These are phyloP conservation scores for Styela plicata DNA, from an alignment of 23 tunicate species.

Conservation along the genomic window DNA sequence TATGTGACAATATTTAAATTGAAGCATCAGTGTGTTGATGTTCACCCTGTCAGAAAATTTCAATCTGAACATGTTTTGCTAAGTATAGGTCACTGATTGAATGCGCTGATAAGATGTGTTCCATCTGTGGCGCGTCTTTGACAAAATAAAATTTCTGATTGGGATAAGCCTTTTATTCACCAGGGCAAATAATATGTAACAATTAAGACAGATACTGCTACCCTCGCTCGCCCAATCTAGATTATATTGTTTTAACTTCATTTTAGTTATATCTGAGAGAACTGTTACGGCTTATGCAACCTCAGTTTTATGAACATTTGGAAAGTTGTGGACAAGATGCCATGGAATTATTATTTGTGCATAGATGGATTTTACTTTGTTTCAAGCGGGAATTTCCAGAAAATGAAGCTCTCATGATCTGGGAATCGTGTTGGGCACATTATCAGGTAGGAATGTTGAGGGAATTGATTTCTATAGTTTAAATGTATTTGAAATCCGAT, in stretches of 20 bases:
- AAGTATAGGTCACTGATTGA: too few relatives aligned
- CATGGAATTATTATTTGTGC: constrained; percentile 68
- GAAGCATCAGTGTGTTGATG: too few relatives aligned
- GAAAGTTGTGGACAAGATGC: constrained; percentile 55
- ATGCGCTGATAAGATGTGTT: too few relatives aligned
- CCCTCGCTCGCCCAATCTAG: not conserved
- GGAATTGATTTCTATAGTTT: too few relatives aligned
- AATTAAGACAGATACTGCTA: not conserved
- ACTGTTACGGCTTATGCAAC: constrained; percentile 49
- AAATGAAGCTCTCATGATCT: constrained; percentile 62
- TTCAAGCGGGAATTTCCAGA: constrained; percentile 80
- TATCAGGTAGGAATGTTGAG: constrained; percentile 45
- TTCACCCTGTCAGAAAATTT: too few relatives aligned
- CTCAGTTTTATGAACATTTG: constrained; percentile 49
- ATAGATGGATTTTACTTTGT: constrained; percentile 79
- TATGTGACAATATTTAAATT: too few relatives aligned
- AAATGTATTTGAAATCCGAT: too few relatives aligned
- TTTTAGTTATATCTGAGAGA: constrained; percentile 60
- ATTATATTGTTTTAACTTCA: not conserved
- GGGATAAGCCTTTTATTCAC: too few relatives aligned
- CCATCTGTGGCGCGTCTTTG: too few relatives aligned
- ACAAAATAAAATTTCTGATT: too few relatives aligned
- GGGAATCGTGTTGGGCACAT: constrained; percentile 91
- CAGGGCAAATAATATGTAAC: too few relatives aligned
- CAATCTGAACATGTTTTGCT: too few relatives aligned